Base-by-base conservation (phyloP, 2,888 invertebrate genomes). In the Globia sparganii region DNA sequence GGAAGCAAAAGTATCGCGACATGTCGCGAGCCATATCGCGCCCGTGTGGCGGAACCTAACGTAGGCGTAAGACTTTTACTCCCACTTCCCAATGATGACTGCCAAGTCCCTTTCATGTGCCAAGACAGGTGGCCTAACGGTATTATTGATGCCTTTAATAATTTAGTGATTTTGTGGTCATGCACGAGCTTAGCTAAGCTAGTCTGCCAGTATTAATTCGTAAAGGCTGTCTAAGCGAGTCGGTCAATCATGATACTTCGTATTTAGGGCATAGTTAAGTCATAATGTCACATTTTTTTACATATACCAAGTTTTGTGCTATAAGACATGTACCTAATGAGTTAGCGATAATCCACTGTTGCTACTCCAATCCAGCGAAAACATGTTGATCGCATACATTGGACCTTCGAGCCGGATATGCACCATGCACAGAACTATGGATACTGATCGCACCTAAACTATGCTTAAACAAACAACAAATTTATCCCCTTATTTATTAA, bases 71-170 rank as follows among this genome's bases (percentile, higher is more conserved):
- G 49, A 58, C 68, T 58, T 80, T 74, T 62, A 58, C 64, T 25
- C 43, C 75, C 58, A 78, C 62, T 49, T 56, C 9, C 40, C 2
- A 31, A 31, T 75, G 58, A 67, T 61, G 56, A 61, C 67, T 34
- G 53, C 62, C 76, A 75, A 79, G 75, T 64, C 59, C 28, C 34
- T 80, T 75, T 75, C 72, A 75, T 25, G 59, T 15, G n/a, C 15
- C 34, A 9, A 56, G 70, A 64, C 67, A 56, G 40, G 28, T 58
- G 13, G 15, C 40, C 67, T 56, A 67, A 61, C 31, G 4, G 76
- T 34, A 75, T 82, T 62, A 79, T 66, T 79, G 31, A 79, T 75
- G 58, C 18, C 31, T 28, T 70, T 49, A 46, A 70, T 80, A 56
- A 77, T 49, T 77, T 31, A 82, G n/a, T 53, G 49, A 43, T 62